Conservation (phyloP, 2,888 invertebrate genomes). For the Eristalis pertinax region DNA sequence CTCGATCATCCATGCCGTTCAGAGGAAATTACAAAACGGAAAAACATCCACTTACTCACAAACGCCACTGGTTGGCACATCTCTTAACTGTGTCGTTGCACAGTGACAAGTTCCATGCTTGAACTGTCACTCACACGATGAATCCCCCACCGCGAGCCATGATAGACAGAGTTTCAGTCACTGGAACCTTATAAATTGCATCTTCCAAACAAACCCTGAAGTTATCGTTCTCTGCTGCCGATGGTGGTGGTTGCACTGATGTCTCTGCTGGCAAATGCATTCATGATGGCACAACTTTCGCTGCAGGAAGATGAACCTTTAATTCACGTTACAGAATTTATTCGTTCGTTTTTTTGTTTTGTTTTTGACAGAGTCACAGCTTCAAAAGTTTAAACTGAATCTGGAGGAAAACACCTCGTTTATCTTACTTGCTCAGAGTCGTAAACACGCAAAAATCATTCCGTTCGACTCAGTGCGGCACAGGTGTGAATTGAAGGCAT, state of each 20-base stretch:
- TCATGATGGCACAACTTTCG: slow-evolving; percentile 9
- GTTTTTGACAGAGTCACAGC: neutral
- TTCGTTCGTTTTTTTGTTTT: neutral
- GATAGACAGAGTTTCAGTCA: neutral
- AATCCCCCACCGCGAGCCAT: neutral
- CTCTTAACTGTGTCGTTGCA: neutral
- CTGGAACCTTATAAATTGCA: slow-evolving; percentile 27
- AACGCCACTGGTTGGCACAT: slow-evolving; percentile 12
- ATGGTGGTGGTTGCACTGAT: neutral
- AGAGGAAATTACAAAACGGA: too few relatives aligned
- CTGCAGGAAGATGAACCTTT: slow-evolving; percentile 8
- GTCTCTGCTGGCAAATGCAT: neutral
- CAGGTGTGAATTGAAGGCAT: slow-evolving; percentile 37
- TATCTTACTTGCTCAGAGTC: slow-evolving; percentile 27
- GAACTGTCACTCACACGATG: slow-evolving; percentile 9
- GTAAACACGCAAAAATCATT: slow-evolving; percentile 18
- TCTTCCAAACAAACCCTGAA: slow-evolving; percentile 11
- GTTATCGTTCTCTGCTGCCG: slow-evolving; percentile 16
- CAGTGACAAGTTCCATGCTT: neutral
- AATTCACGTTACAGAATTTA: slow-evolving; percentile 40
- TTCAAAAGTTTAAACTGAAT: neutral
- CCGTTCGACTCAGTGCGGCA: slow-evolving; percentile 3
- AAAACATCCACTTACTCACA: neutral
- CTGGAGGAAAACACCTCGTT: slow-evolving; percentile 5
- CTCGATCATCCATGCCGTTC: too few relatives aligned